Base-by-base conservation (phyloP, 2,888 invertebrate species). In the Nesidiocoris tenuis region DNA sequence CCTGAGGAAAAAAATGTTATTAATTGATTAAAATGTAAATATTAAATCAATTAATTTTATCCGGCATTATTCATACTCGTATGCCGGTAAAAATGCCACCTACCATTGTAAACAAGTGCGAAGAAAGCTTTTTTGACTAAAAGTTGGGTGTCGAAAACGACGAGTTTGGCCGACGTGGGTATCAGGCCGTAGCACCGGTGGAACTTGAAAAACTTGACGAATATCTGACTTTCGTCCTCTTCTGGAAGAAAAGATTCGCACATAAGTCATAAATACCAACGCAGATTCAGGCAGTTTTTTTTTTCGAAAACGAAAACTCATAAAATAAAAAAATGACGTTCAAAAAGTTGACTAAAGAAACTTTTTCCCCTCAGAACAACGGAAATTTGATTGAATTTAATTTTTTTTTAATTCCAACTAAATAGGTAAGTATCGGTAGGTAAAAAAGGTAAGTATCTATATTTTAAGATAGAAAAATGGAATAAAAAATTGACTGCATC, bases 161-260 rank as follows among this genome's bases (percentile, higher is more conserved):
- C 98, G 84, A 99, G 88, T 87, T 99, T 99, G 81, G 98, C 97
- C 82, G 98, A 98, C 78, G 97, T 98, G 78, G 99, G 99, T 84
- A 99, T 98, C 85, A 99, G 90, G 88, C 99, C 99, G 87, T 99
- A 99, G 86, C 98, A 98, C 86, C 96, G 97, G 89, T 99, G 98
- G 86, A 97, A 98, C 86, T 96, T 95, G 91, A 99, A 98, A 88
- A 99, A 99, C 85, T 97, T 97, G 82, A 96, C 95, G 86, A 95
- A 96, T 83, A 97, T 96, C 87, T 96, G 95, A 83, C 95, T 94
- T 86, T 96, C 96, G 87, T 97, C 96, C 85, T 96, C 95, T 87
- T 95, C 96, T 96, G 91, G 80, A 82, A 81, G 82, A 82, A 80
- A 81, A 75, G 55, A 75, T n/a, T 22, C n/a, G 63, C 19, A 61